phyloP scores from a whole-genome alignment of 2,888 invertebrate species.

The Andrena fulva region DNA sequence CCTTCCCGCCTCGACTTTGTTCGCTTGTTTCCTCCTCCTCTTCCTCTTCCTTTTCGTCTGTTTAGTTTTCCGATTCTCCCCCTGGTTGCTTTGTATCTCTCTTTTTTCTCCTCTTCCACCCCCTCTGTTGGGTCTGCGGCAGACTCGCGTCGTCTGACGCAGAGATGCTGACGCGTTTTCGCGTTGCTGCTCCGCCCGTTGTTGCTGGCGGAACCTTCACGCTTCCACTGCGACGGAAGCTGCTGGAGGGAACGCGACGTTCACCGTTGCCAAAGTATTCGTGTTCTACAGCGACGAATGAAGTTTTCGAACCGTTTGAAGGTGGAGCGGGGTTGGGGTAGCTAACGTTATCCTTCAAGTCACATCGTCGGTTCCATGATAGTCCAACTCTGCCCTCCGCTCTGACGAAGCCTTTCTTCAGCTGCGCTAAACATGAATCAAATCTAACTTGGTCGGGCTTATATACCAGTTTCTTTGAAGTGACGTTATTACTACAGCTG shows the following conservation, averaged over 20 bases:
- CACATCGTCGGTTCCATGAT: not conserved
- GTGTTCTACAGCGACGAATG: not conserved
- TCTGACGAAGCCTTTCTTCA: not conserved
- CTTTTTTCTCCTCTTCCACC: not conserved
- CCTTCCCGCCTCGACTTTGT: constrained; percentile 2
- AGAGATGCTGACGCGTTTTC: constrained; percentile 19
- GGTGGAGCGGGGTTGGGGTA: not conserved
- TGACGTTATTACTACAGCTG: no score
- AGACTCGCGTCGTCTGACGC: constrained; percentile 20
- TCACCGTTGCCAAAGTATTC: not conserved
- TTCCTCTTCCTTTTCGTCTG: not conserved
- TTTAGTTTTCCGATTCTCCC: not conserved
- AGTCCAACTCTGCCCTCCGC: no score
- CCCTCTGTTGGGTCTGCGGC: constrained; percentile 7
- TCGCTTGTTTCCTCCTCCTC: constrained; percentile 32
- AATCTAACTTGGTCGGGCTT: no score
- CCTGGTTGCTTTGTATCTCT: not conserved
- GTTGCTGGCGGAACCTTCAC: constrained; percentile 8
- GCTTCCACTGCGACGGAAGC: constrained; percentile 1
- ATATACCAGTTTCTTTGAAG: no score
- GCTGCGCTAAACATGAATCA: no score
- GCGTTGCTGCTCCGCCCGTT: constrained; percentile 11
- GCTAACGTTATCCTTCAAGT: not conserved
- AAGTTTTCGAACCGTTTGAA: constrained; percentile 3
- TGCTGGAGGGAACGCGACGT: not conserved